Conservation (phyloP, 2,797 vertebrate genomes). For the Liasis olivaceus region DNA sequence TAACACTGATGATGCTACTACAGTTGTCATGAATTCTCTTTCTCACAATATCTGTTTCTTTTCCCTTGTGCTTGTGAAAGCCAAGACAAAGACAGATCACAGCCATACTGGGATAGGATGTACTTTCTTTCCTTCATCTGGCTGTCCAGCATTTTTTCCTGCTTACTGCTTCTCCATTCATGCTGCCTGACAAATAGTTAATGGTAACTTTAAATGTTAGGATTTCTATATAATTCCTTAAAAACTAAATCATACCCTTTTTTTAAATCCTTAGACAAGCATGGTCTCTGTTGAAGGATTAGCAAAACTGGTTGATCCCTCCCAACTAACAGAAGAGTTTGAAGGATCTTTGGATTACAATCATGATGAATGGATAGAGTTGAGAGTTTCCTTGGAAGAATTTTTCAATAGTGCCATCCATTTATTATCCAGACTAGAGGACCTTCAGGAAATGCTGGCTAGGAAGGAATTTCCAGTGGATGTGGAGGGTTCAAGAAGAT, state of each 20-base stretch:
- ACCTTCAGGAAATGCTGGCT: conserved; percentile 94
- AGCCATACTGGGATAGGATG: not conserved
- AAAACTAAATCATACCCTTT: conserved; percentile 28
- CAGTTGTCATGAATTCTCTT: not conserved
- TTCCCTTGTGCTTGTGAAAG: not conserved
- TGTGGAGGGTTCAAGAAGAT: conserved; percentile 90
- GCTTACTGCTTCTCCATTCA: not conserved
- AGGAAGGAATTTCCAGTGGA: conserved; percentile 97
- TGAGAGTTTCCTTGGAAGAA: conserved; percentile 93
- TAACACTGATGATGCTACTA: not conserved
- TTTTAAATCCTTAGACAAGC: conserved; percentile 81
- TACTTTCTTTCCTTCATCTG: not conserved
- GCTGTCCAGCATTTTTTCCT: not conserved
- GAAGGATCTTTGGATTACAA: conserved; percentile 98
- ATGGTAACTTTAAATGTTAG: conserved; percentile 20
- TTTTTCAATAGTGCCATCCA: conserved; percentile 94
- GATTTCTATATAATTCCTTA: conserved; percentile 25
- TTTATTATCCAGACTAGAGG: conserved; percentile 91
- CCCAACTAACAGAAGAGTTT: conserved; percentile 96
- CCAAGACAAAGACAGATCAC: not conserved
- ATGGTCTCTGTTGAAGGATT: conserved; percentile 98
- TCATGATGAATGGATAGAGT: conserved; percentile 97
- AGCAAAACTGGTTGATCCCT: conserved; percentile 94
- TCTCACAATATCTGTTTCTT: not conserved
- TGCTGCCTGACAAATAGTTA: not conserved